Evolutionary conservation across 2,888 invertebrate genomes (phyloP), one percentile per base, ranked within the genome.

Genomic region (Cactoblastis cactorum): DNA sequence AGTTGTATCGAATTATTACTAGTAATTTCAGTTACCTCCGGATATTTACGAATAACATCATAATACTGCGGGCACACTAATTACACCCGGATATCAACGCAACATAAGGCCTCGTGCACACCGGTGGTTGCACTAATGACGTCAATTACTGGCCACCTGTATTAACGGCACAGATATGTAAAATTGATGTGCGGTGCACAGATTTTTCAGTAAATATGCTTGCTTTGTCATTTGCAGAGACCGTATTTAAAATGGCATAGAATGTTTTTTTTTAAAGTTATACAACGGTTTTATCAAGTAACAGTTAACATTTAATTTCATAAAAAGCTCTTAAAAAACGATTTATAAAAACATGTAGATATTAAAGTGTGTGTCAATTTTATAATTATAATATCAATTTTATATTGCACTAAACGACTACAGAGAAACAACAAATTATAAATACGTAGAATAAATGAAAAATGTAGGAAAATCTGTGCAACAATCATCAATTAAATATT

Each of bases 151-250:
- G 77, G 76, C 81, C 86, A 85, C 83, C 81, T 83, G 83, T 71
- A 78, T 84, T 88, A 87, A 85, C 85, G 83, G 81, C 62, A 77
- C 81, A 83, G 77, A 84, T 84, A 86, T 86, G 86, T 86, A 83
- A 85, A 86, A 86, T 86, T 83, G 80, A 83, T 83, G 82, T 77
- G 74, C 67, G 67, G 73, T 64, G 69, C 76, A 75, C 78, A 74
- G 79, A 80, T 79, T 80, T 72, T 59, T 28, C 43, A 43, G 28
- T 9, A 28, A 1, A 28, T 6, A 28, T 28, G n/a, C n/a, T n/a
- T n/a, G n/a, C n/a, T n/a, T n/a, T n/a, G n/a, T n/a, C n/a, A n/a
- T n/a, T n/a, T n/a, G n/a, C n/a, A n/a, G n/a, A n/a, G n/a, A n/a
- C n/a, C n/a, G n/a, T n/a, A n/a, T n/a, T n/a, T n/a, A n/a, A n/a